Base-by-base conservation (phyloP, 2,113 vertebrate genomes). In the Monarcha castaneiventris region DNA sequence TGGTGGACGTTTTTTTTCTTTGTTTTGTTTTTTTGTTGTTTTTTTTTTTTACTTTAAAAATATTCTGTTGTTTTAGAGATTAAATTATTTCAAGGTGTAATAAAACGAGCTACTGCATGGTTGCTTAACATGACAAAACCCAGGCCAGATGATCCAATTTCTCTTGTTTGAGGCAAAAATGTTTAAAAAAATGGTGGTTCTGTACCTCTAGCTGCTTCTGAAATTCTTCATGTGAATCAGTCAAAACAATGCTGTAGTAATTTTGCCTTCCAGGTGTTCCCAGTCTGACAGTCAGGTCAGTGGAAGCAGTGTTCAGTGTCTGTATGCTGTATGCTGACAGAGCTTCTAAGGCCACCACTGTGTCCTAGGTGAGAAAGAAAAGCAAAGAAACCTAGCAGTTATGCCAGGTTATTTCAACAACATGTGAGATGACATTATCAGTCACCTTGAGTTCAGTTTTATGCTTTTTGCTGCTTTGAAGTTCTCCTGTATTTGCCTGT, bases 301-400 rank as follows among this genome's bases (percentile, higher is more conserved):
- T 29, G 25, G 95, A 35, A 17, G 20, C 29, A n/a, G 33, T 27
- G 37, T 63, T 64, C 39, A 90, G 0, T 30, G 62, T 95, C 18
- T 86, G 82, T 41, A 98, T 71, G 56, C 97, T 98, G 73, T 98
- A 98, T 25, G 97, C 97, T 16, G 98, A 96, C 21, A 99, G 91
- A 32, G 98, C 98, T 93, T 99, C 98, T 94, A 99, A 64, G 22
- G 98, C 98, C 64, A 98, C 68, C 11, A 98, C 93, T 22, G 98
- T 99, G 88, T 99, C 98, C 98, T 99, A 43, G 33, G 43, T 17
- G 58, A 85, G 68, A 89, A 68, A 84, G 46, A 79, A 83, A 83
- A n/a, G 5, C 13, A 64, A 87, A 82, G 37, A 11, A 5, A 7
- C 8, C 5, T 7, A 61, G 21, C 3, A 77, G 18, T 56, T 43